A percentile compares a stretch with the other conserved stretches of the same genome.
Conservation (phyloP, 2,888 invertebrate species). For the Calameuta filiformis region DNA sequence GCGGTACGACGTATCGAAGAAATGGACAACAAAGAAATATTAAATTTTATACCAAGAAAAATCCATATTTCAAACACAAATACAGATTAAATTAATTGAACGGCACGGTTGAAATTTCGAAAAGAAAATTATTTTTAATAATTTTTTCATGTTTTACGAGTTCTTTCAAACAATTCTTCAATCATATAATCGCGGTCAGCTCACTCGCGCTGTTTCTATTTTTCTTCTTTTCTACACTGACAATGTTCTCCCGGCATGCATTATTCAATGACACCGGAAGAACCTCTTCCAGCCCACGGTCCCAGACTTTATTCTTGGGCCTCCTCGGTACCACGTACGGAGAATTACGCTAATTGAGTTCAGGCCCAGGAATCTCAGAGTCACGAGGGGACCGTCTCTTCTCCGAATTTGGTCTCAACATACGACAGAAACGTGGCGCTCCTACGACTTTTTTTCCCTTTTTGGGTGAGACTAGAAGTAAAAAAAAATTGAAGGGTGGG, state of each 20-base stretch:
- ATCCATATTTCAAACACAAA: not conserved
- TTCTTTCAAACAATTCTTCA: not conserved
- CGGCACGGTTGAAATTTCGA: not conserved
- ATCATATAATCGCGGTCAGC: not conserved
- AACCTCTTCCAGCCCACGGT: conserved; percentile 12
- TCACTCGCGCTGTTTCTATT: not conserved
- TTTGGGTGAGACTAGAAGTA: not conserved
- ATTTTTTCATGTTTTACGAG: not conserved
- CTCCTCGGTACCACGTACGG: conserved; percentile 18
- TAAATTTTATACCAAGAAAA: not conserved
- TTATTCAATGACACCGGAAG: conserved; percentile 42
- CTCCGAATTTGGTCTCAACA: not conserved
- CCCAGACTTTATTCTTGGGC: not conserved
- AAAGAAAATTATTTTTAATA: not conserved
- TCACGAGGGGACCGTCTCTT: not conserved
- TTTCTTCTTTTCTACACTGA: conserved; percentile 2
- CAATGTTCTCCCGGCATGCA: conserved; percentile 37
- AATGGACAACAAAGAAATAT: not conserved
- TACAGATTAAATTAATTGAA: not conserved
- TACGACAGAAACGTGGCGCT: not conserved
- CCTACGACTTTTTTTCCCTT: not conserved
- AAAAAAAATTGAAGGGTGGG: not conserved
- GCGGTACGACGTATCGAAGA: not conserved
- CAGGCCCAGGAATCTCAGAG: conserved; percentile 3
- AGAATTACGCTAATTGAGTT: conserved; percentile 26